Percentiles rank a stretch among this genome's conserved stretches.
Evolutionary conservation across 2,888 invertebrate species (phyloP).

Genomic region (Ptychoptera albimana): DNA sequence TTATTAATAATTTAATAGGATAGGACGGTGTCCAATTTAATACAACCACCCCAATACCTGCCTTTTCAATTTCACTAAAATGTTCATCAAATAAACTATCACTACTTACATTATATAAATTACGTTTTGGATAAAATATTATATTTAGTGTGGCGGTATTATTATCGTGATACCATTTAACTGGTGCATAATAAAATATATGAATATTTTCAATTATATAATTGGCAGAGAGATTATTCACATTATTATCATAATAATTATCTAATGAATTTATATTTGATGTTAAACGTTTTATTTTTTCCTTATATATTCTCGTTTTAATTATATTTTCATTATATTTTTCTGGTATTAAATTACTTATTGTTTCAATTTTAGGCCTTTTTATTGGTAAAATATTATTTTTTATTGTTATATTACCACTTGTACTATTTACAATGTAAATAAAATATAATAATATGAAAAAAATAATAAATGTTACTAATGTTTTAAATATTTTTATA

Average conservation of each 20-base stretch:
- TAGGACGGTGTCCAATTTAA: constrained; percentile 40
- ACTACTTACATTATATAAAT: constrained; percentile 25
- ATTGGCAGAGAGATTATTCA: constrained; percentile 12
- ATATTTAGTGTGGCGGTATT: constrained; percentile 16
- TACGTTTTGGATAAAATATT: constrained; percentile 26
- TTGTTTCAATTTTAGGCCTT: too few species aligned
- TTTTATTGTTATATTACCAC: too few species aligned
- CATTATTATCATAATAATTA: constrained; percentile 15
- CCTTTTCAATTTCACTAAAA: constrained; percentile 39
- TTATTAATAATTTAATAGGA: constrained; percentile 27
- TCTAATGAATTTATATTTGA: constrained; percentile 7
- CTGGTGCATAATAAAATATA: constrained; percentile 27
- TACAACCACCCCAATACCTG: constrained; percentile 41
- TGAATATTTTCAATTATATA: constrained; percentile 22
- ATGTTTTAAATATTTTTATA: too few species aligned
- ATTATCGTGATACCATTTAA: constrained; percentile 22
- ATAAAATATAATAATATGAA: too few species aligned
- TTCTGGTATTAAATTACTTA: constrained; percentile 20
- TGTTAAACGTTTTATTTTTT: constrained; percentile 22
- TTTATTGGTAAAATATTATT: too few species aligned
- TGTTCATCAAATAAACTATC: constrained; percentile 35
- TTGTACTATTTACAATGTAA: too few species aligned
- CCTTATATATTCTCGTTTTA: constrained; percentile 25
- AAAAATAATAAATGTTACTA: too few species aligned
- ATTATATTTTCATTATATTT: constrained; percentile 29